Evolutionary conservation across 2,113 vertebrate species (phyloP), one percentile per base, ranked within the genome.

Genomic region (Progne subis): DNA sequence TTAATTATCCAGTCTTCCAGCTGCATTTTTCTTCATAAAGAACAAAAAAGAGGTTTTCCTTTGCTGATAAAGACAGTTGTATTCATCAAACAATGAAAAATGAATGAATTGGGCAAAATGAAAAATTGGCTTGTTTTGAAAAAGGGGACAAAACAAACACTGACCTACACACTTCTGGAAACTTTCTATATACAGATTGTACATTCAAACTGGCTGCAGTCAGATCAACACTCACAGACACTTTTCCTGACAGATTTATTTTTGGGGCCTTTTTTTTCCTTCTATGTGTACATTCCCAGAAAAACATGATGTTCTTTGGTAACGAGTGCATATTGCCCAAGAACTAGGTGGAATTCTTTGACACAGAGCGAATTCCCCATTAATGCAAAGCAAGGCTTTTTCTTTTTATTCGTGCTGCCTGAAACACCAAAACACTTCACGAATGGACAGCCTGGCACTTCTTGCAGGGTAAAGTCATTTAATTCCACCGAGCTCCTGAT

Each of bases 401-500:
- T 82, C 25, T 0, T 63, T 90, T 90, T 76, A 93, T 82, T 82
- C 1, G 13, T 23, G 9, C 39, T 82, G 55, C 64, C 65, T 80
- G 60, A 57, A 91, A 78, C 43, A 89, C 44, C 37, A 69, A 88
- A 93, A 44, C 25, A 49, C 85, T 88, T 92, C 63, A 47, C 0
- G 0, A 94, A 90, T 20, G 53, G 83, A 70, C 56, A 92, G 63
- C n/a, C 59, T 41, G 71, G 71, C 60, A 55, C 68, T 87, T 67
- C 77, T 92, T 83, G 74, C 61, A 56, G 80, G 71, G 69, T 57
- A 86, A 93, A 93, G 53, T 55, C 32, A 74, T 92, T 83, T 93
- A 79, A 28, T 75, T 88, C 56, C 74, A 61, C 67, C 0, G 5
- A 90, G 64, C 25, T 78, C 41, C 80, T 96, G 94, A 95, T 97